These are phyloP conservation scores for Poeciliopsis retropinna DNA, from an alignment of 2,113 vertebrate species.

Conservation along the genomic window DNA sequence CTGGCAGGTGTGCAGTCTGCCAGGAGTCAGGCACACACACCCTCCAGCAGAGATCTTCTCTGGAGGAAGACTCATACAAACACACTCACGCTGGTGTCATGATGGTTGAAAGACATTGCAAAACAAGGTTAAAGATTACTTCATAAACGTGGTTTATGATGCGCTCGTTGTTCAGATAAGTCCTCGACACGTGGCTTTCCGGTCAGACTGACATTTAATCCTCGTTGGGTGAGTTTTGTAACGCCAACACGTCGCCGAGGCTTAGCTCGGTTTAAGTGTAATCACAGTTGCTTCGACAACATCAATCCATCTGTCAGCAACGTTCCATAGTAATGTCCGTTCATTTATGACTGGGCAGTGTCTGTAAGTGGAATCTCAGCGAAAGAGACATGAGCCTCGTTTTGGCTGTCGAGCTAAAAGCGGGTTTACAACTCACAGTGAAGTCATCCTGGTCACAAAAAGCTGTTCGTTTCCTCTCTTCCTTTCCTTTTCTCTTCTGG, in stretches of 20 bases:
- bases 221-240: background rate
- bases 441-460: conserved; percentile 39
- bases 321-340: conserved; percentile 35
- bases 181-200: background rate
- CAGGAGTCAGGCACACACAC: too few relatives aligned
- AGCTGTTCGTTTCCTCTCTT: conserved; percentile 16
- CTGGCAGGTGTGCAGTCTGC: too few relatives aligned
- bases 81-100: background rate
- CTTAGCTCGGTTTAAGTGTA: conserved; percentile 17
- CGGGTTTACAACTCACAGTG: conserved; percentile 2
- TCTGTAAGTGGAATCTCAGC: conserved; percentile 7
- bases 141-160: background rate
- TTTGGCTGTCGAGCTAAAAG: conserved; percentile 21
- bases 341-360: conserved; percentile 19
- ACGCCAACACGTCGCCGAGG: background rate
- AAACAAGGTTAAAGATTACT: conserved; percentile 9
- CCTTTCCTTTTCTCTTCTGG: background rate
- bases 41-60: too few relatives aligned
- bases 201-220: conserved; percentile 13
- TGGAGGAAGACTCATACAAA: too few relatives aligned
- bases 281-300: conserved; percentile 24
- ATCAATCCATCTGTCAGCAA: conserved; percentile 49
- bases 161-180: conserved; percentile 9
- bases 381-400: conserved; percentile 7
- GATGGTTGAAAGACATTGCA: conserved; percentile 26